A percentile compares a stretch with the other conserved stretches of the same genome.
These are phyloP conservation scores for Buceros bicornis DNA, from an alignment of 2,797 vertebrate species.

Conservation along the genomic window DNA sequence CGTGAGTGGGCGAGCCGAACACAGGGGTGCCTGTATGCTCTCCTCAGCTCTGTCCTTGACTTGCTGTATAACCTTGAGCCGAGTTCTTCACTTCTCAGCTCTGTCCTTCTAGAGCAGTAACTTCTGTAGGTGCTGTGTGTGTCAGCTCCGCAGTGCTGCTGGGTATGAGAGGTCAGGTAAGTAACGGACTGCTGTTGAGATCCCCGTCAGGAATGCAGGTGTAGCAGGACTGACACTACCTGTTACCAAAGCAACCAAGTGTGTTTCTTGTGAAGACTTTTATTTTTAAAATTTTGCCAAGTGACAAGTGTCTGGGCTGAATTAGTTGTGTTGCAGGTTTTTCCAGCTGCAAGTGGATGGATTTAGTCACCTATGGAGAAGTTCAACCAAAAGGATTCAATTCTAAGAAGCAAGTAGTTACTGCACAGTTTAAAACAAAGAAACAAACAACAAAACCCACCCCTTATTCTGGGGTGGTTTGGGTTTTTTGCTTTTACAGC, in stretches of 20 bases:
- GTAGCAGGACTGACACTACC: not conserved
- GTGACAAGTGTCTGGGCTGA: not conserved
- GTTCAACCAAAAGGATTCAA: not conserved
- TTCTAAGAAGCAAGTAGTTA: not conserved
- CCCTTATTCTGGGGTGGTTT: not conserved
- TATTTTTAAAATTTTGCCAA: not conserved
- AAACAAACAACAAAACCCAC: too few relatives aligned
- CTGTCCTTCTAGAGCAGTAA: not conserved
- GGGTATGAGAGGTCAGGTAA: not conserved
- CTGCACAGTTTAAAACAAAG: not conserved
- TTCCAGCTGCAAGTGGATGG: not conserved
- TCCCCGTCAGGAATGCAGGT: not conserved
- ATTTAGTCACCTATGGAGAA: not conserved
- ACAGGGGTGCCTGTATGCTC: not conserved
- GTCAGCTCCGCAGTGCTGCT: not conserved
- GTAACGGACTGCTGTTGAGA: not conserved
- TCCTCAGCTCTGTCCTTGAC: not conserved
- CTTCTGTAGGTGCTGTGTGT: not conserved
- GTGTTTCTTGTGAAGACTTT: not conserved
- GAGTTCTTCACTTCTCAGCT: not conserved
- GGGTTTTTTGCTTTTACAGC: not conserved
- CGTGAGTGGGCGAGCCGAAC: rapidly evolving
- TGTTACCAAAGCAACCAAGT: not conserved
- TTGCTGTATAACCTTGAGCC: not conserved
- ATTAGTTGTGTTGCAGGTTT: not conserved